phyloP scores from a whole-genome alignment of 2,797 vertebrate genomes.

The Manis pentadactyla region DNA sequence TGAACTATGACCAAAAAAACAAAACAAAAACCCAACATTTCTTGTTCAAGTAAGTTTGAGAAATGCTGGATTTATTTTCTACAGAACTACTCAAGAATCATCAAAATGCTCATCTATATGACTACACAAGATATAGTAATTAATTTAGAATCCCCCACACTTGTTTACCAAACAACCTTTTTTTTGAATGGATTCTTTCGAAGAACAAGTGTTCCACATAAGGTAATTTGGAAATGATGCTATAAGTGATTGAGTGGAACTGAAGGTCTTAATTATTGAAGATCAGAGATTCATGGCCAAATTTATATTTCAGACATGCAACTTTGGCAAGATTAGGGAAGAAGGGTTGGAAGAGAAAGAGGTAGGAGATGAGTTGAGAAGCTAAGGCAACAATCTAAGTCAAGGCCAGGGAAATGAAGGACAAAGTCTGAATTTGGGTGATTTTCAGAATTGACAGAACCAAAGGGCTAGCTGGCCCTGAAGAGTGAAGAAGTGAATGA shows the following conservation, averaged over 20 bases:
- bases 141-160: not conserved
- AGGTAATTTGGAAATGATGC: not conserved
- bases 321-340: not conserved
- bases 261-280: not conserved
- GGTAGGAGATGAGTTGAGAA: not conserved
- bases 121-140: not conserved
- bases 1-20: not conserved
- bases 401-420: not conserved
- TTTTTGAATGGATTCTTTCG: not conserved
- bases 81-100: not conserved
- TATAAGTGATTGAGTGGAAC: not conserved
- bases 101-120: not conserved
- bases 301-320: conserved; percentile 8
- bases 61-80: not conserved
- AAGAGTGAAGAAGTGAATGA: not conserved
- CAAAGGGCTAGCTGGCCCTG: not conserved
- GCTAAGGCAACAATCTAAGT: not conserved
- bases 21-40: not conserved
- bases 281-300: not conserved
- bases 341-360: not conserved
- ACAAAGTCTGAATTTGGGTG: not conserved
- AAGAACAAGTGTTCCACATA: not conserved
- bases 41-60: not conserved
- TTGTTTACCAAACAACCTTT: not conserved
- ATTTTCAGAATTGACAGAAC: not conserved